Conservation (phyloP, 2,797 vertebrate species). For the Xenops minutus region DNA sequence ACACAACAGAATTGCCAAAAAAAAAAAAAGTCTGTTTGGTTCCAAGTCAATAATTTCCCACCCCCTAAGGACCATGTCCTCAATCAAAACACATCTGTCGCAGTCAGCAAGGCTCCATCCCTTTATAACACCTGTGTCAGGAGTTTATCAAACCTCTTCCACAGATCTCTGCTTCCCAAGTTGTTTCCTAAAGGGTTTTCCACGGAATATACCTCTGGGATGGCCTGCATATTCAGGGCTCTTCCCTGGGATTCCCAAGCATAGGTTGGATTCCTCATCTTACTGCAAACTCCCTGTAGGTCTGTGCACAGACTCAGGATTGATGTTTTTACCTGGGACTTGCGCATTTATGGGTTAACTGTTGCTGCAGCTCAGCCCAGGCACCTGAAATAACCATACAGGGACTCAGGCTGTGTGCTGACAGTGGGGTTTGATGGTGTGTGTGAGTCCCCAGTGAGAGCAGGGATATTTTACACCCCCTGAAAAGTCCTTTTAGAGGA, state of each 20-base stretch:
- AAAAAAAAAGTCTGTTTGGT: not conserved
- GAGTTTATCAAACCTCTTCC: not conserved
- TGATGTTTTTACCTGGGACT: not conserved
- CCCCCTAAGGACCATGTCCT: constrained; percentile 28
- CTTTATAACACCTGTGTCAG: constrained; percentile 13
- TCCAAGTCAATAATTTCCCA: constrained; percentile 50
- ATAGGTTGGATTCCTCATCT: not conserved
- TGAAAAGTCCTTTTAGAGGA: not conserved
- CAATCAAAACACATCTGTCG: constrained; percentile 48
- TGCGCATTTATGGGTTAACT: not conserved
- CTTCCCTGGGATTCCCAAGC: not conserved
- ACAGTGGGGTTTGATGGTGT: not conserved
- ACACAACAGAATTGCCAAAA: not conserved
- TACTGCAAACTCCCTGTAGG: not conserved
- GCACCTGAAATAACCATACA: rapidly evolving
- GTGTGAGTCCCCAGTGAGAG: not conserved
- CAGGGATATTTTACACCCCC: rapidly evolving
- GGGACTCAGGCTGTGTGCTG: not conserved
- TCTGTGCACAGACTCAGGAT: not conserved
- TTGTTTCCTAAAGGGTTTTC: not conserved
- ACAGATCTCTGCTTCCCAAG: not conserved
- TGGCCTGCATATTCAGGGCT: not conserved
- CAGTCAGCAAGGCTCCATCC: not conserved
- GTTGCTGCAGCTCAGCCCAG: not conserved
- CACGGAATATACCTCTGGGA: not conserved